Conservation (phyloP, 2,797 vertebrate genomes). For the Cichlasoma orientale region DNA sequence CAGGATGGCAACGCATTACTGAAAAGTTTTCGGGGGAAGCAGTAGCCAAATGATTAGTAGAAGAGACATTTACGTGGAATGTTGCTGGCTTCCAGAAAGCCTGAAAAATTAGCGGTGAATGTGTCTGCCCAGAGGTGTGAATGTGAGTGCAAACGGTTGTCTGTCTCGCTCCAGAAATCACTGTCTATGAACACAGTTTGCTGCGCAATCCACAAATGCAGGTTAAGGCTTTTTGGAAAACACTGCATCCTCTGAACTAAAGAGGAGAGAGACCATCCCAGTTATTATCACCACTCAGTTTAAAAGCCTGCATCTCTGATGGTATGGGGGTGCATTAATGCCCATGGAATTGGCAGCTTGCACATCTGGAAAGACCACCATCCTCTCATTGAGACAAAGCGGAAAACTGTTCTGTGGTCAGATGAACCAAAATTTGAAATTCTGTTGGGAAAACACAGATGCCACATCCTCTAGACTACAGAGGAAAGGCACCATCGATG, state of each 20-base stretch:
- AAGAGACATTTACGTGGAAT: conserved; percentile 47
- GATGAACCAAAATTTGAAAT: too few species aligned
- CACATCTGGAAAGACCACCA: too few species aligned
- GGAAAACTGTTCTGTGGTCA: too few species aligned
- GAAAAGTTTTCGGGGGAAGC: conserved; percentile 44
- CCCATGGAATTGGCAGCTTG: too few species aligned
- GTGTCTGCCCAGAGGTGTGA: not conserved
- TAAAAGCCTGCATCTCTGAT: not conserved
- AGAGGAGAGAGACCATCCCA: not conserved
- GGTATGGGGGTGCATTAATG: too few species aligned
- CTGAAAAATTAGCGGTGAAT: conserved; percentile 14
- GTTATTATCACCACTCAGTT: not conserved
- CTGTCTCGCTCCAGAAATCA: not conserved
- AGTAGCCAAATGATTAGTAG: conserved; percentile 58
- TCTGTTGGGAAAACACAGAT: too few species aligned
- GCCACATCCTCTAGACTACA: too few species aligned
- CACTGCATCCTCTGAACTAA: not conserved
- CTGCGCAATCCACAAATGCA: not conserved
- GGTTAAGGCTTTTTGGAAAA: not conserved
- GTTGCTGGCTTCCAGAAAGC: conserved; percentile 22
- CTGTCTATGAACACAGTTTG: not conserved
- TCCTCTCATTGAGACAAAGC: too few species aligned
- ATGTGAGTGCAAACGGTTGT: too few species aligned
- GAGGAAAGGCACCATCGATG: too few species aligned
- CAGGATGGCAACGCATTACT: conserved; percentile 54